A percentile compares a stretch with the other conserved stretches of the same genome.
These are phyloP conservation scores for Pristiophorus japonicus DNA, from an alignment of 2,113 vertebrate species.

Conservation along the genomic window DNA sequence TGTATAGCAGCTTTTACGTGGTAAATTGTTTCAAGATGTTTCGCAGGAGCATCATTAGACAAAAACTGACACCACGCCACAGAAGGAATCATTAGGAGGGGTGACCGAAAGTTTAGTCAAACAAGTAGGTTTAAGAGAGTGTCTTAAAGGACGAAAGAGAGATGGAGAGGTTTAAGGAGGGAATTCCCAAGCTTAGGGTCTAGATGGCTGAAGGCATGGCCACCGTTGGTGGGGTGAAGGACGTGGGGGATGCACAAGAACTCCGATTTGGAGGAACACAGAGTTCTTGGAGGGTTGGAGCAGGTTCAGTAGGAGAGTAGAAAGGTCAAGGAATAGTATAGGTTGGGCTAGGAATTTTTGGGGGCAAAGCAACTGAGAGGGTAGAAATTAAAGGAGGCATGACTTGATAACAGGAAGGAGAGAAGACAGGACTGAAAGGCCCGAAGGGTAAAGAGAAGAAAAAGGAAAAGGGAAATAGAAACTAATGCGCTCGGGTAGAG, in stretches of 20 bases:
- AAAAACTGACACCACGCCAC: not conserved
- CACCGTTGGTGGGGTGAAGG: not conserved
- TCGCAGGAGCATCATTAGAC: not conserved
- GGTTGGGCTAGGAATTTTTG: not conserved
- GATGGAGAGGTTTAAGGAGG: not conserved
- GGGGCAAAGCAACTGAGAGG: no score
- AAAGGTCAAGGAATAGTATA: no score
- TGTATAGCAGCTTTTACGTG: not conserved
- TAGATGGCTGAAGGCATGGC: not conserved
- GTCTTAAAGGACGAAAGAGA: not conserved
- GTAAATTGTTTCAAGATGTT: not conserved
- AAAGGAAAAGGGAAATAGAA: not conserved
- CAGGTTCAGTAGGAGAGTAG: not conserved
- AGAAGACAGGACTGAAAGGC: not conserved
- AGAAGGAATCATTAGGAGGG: not conserved
- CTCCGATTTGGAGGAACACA: not conserved
- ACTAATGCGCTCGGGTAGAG: not conserved
- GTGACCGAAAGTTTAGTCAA: no score
- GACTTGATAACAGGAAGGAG: not conserved
- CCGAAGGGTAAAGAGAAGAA: not conserved
- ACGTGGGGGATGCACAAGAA: not conserved
- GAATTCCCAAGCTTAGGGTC: not conserved
- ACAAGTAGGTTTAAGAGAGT: not conserved
- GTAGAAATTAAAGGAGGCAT: not conserved
- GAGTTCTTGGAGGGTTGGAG: not conserved